phyloP scores from a whole-genome alignment of 35 echinoderm and acorn worm genomes.

The Diadema setosum region DNA sequence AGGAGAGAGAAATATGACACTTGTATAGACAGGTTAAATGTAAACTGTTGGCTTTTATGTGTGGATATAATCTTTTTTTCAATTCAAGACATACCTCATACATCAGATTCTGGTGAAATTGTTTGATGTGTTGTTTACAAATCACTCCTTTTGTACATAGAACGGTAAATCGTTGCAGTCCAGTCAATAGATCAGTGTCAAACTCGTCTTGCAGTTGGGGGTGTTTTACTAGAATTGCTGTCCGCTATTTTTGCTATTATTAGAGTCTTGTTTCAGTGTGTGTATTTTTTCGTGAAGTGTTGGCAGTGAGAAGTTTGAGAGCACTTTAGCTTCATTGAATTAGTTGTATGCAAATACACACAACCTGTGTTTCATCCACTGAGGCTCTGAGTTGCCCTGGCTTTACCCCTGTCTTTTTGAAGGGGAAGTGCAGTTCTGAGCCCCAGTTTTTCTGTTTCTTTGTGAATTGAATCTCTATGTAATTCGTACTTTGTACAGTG shows the following conservation, averaged over 20 bases:
- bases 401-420: not conserved
- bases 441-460: not conserved
- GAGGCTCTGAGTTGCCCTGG: not conserved
- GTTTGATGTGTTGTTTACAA: not conserved
- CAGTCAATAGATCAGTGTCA: not conserved
- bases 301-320: not conserved
- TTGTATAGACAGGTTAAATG: not conserved
- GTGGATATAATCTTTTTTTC: constrained; percentile 18
- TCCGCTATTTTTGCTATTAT: too few species aligned
- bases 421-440: not conserved
- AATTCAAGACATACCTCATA: constrained; percentile 22
- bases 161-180: not conserved
- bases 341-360: constrained; percentile 8
- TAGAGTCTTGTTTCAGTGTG: not conserved
- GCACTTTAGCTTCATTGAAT: constrained; percentile 11
- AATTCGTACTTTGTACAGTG: constrained; percentile 77
- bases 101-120: not conserved
- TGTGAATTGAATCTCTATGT: constrained; percentile 11
- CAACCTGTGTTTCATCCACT: not conserved
- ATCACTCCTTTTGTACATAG: constrained; percentile 15
- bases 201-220: not conserved
- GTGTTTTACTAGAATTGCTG: not conserved
- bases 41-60: constrained; percentile 2
- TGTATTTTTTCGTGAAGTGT: not conserved
- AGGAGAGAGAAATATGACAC: not conserved